Evolutionary conservation across 2,113 vertebrate genomes (phyloP).

Genomic region (Silurus meridionalis): DNA sequence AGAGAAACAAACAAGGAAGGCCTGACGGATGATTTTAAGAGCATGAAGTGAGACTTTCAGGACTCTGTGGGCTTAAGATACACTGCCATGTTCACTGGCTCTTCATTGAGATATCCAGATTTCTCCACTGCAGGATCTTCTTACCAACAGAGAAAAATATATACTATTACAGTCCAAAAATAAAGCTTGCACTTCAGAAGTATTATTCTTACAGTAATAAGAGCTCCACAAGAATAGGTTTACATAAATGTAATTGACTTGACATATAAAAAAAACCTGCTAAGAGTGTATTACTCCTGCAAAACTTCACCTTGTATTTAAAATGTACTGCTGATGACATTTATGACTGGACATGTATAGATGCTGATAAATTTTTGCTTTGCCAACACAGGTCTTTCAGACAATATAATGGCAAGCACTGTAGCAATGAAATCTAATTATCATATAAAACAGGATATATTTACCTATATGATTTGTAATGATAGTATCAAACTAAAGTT

Average conservation of each 20-base stretch:
- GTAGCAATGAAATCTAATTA: not conserved
- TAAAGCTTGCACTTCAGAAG: not conserved
- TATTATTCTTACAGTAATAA: not conserved
- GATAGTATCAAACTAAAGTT: not conserved
- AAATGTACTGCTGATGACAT: not conserved
- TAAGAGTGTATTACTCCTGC: not conserved
- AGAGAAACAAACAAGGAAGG: not conserved
- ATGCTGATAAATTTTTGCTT: not conserved
- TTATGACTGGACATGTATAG: conserved; percentile 13
- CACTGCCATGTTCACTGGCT: conserved; percentile 1
- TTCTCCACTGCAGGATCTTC: not conserved
- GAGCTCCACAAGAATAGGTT: not conserved
- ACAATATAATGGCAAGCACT: not conserved
- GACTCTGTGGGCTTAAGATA: conserved; percentile 37
- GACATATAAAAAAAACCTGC: not conserved
- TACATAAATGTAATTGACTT: not conserved
- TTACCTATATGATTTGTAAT: not conserved
- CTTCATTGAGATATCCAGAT: conserved; percentile 1
- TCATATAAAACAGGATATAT: not conserved
- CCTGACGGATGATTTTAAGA: not conserved
- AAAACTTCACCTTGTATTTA: not conserved
- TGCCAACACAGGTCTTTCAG: conserved; percentile 30
- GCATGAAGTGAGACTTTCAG: conserved; percentile 25
- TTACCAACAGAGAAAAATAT: not conserved
- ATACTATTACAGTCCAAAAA: not conserved